Conservation (phyloP, 1,140 invertebrate species). For the Proales similis region DNA sequence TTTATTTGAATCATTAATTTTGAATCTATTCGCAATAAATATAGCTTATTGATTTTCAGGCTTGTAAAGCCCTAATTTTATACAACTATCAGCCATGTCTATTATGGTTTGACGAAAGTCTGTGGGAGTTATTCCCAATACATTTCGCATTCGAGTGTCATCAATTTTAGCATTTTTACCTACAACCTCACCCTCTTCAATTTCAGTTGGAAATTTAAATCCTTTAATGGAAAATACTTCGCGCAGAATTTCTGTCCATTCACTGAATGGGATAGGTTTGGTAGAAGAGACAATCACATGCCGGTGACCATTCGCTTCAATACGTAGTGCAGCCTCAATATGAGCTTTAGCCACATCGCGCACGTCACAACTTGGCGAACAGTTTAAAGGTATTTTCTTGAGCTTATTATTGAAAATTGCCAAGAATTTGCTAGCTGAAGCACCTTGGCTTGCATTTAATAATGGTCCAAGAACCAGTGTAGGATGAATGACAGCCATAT, state of each 20-base stretch:
- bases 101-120: constrained; percentile 51
- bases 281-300: constrained; percentile 14
- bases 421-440: constrained; percentile 44
- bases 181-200: neutral
- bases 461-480: constrained; percentile 57
- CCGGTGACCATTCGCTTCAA: constrained; percentile 53
- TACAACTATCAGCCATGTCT: constrained; percentile 55
- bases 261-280: constrained; percentile 8
- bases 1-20: too few relatives aligned
- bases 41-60: too few relatives aligned
- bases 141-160: constrained; percentile 46
- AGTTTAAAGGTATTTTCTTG: constrained; percentile 54
- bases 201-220: constrained; percentile 11
- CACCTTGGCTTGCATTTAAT: constrained; percentile 44
- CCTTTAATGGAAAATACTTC: constrained; percentile 12
- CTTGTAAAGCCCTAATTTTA: constrained; percentile 55
- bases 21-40: too few relatives aligned
- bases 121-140: constrained; percentile 51
- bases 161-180: neutral
- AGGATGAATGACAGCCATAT: constrained; percentile 58
- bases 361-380: constrained; percentile 56
- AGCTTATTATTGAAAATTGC: constrained; percentile 51
- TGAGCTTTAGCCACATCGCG: constrained; percentile 59
- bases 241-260: constrained; percentile 3
- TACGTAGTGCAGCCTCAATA: constrained; percentile 55